Conservation (phyloP, 2,888 invertebrate species). For the Mechanitis messenoides region DNA sequence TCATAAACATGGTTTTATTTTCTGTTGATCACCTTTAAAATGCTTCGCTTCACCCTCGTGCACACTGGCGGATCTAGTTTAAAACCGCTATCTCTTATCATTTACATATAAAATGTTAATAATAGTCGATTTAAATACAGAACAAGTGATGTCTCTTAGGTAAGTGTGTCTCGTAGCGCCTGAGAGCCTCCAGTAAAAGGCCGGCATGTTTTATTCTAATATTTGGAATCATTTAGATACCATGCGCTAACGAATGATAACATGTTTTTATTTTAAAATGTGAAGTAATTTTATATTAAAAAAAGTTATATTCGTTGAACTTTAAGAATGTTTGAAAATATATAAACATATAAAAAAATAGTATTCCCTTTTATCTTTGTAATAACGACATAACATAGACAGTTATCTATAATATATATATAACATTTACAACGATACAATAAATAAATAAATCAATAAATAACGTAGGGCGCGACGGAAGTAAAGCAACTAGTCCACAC, state of each 20-base stretch:
- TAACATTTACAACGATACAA: not conserved
- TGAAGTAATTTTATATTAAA: not conserved
- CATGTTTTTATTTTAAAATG: conserved; percentile 9
- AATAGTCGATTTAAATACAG: conserved; percentile 39
- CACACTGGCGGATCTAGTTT: too few relatives aligned
- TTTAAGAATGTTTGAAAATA: not conserved
- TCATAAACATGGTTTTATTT: too few relatives aligned
- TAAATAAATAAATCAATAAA: conserved; percentile 27
- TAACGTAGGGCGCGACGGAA: conserved; percentile 34
- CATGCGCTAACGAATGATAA: conserved; percentile 10
- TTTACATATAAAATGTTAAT: conserved; percentile 38
- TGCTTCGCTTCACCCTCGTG: too few relatives aligned
- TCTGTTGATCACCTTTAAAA: too few relatives aligned
- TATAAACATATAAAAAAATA: too few relatives aligned
- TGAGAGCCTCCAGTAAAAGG: conserved; percentile 12
- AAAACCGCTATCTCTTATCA: not conserved
- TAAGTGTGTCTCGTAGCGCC: conserved; percentile 20
- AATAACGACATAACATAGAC: too few relatives aligned
- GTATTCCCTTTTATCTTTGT: too few relatives aligned
- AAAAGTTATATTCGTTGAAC: not conserved
- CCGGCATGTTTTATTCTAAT: conserved; percentile 12
- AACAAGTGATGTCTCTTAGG: conserved; percentile 28
- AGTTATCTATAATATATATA: too few relatives aligned
- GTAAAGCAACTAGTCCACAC: conserved; percentile 45
- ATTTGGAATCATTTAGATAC: conserved; percentile 20